Base-by-base conservation (phyloP, 2,797 vertebrate genomes). In the Pantherophis vulpinus region DNA sequence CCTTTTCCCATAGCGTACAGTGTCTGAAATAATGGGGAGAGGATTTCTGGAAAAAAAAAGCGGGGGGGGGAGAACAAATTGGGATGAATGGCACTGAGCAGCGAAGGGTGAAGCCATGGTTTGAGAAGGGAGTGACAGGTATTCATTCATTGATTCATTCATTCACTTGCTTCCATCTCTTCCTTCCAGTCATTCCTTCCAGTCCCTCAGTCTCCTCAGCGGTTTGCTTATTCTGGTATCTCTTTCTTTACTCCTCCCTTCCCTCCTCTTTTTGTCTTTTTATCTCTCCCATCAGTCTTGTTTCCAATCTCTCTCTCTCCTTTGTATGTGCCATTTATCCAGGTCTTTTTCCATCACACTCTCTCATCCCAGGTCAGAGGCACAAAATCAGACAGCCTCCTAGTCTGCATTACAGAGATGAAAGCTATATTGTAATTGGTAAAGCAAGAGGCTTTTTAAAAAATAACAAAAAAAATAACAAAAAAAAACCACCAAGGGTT, bases 1-100 rank as follows among this genome's bases (percentile, higher is more conserved):
- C 37, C 18, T 10, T 60, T 90, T 54, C 56, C 90, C 90, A 79
- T 61, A 88, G 86, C 47, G 61, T 37, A 93, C 23, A 93, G 83
- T 74, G 83, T 37, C 55, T 87, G 74, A 58, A 93, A 93, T 93
- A n/a, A 70, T 74, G 92, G 86, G 90, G 90, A 87, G 83, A 63
- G 86, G 89, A 37, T 89, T 83, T 70, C 20, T 86, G 59, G 37
- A 86, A 51, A 47, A 91, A 37, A 10, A 29, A 32, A 32, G 42
- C 42, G 42, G n/a, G 20, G 8, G 25, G 8, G 4, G 20, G 42
- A 20, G 27, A n/a, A 79, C 9, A 79, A 79, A 79, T 60, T 83
- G 56, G 58, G n/a, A 18, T 86, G 37, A 32, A 55, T 14, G 25
- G 27, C 54, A n/a, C 5, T 79, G 61, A 54, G n/a, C 63, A 87